A percentile compares a stretch with the other conserved stretches of the same genome.
These are phyloP conservation scores for Paralichthys olivaceus DNA, from an alignment of 2,113 vertebrate species.

Conservation along the genomic window DNA sequence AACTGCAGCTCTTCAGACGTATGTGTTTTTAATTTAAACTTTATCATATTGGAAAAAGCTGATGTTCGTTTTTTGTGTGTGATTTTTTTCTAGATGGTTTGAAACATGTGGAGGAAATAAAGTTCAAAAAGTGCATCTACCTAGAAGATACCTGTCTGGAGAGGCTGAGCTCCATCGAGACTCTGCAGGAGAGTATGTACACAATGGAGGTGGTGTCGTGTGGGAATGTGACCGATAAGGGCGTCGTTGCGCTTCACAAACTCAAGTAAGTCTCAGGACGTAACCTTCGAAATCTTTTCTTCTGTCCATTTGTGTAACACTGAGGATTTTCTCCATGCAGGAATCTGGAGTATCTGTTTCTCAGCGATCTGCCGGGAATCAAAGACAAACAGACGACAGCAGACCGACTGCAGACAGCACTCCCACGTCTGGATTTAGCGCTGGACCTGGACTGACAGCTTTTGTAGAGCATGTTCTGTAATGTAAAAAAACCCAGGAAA, in stretches of 20 bases:
- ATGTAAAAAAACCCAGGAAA: neutral
- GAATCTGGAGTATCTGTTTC: conserved; percentile 90
- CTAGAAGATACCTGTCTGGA: conserved; percentile 92
- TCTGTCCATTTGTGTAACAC: neutral
- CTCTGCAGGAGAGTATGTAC: conserved; percentile 86
- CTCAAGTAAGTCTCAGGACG: conserved; percentile 80
- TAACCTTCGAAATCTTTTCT: neutral
- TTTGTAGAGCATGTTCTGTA: neutral
- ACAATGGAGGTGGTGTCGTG: conserved; percentile 91
- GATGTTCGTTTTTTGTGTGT: neutral
- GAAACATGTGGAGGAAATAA: conserved; percentile 89
- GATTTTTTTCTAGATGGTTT: conserved; percentile 86
- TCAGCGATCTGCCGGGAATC: conserved; percentile 93
- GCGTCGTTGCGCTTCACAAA: conserved; percentile 87
- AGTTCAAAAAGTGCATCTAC: conserved; percentile 90
- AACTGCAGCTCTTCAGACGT: neutral
- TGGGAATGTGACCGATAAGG: conserved; percentile 92
- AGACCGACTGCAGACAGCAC: conserved; percentile 83
- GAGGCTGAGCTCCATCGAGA: conserved; percentile 86
- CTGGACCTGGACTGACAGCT: conserved; percentile 79
- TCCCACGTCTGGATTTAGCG: conserved; percentile 86
- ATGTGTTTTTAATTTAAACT: too few relatives aligned
- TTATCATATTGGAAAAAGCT: neutral
- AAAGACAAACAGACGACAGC: conserved; percentile 83
- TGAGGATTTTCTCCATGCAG: conserved; percentile 71